Percentiles rank a stretch among this genome's conserved stretches.
Conservation (phyloP, 1,140 invertebrate genomes). For the Leptinotarsa undecemlineata region DNA sequence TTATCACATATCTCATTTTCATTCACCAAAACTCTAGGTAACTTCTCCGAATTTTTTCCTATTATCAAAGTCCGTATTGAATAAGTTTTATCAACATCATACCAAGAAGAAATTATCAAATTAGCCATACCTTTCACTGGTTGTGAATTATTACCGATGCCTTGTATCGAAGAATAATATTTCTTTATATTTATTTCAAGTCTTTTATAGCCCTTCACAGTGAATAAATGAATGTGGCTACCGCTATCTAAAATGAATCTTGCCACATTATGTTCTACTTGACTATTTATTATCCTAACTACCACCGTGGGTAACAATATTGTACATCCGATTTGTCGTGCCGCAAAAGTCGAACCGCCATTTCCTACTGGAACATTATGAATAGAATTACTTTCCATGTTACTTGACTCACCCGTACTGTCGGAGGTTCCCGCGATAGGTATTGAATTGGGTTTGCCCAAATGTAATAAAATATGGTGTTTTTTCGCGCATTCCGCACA, state of each 20-base stretch:
- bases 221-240: conserved; percentile 10
- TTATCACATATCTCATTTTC: neutral
- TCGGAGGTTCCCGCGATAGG: neutral
- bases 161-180: neutral
- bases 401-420: neutral
- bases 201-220: conserved; percentile 8
- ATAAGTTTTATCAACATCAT: neutral
- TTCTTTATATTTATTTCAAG: neutral
- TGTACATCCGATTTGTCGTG: neutral
- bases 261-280: neutral
- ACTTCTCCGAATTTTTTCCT: neutral
- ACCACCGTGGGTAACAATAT: conserved; percentile 10
- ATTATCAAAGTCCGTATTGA: neutral
- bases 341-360: neutral
- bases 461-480: conserved; percentile 2
- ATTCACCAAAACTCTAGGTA: neutral
- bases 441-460: neutral
- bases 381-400: neutral
- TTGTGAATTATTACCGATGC: neutral
- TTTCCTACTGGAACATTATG: neutral
- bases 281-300: neutral
- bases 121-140: neutral
- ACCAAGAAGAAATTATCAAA: neutral
- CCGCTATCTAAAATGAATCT: conserved; percentile 13
- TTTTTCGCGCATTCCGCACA: neutral